Base-by-base conservation (phyloP, 2,888 invertebrate species). In the Caenorhabditis macrosperma region DNA sequence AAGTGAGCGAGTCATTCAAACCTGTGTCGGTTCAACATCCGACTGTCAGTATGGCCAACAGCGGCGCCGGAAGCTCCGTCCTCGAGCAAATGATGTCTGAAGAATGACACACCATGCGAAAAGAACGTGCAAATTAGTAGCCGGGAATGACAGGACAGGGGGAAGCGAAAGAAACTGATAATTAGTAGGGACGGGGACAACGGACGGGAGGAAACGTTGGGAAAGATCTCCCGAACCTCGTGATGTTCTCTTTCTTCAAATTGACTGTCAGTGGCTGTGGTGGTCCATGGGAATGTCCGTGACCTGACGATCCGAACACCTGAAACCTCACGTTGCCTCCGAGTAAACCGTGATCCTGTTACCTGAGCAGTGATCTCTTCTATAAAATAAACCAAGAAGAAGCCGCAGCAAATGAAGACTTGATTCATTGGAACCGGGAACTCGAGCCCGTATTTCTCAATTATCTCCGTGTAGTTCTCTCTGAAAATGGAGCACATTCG, bases 321-420 rank as follows among this genome's bases (percentile, higher is more conserved):
- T 83, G 33, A 33, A 66, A 69, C 10, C 2, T n/a, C n/a, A n/a
- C n/a, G n/a, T n/a, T n/a, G n/a, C n/a, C n/a, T n/a, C n/a, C n/a
- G n/a, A n/a, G n/a, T n/a, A n/a, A n/a, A n/a, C n/a, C n/a, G n/a
- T n/a, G 48, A 12, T 17, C 52, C 35, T 9, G 3, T 48, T 5
- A 82, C 84, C 64, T 82, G 75, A 2, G 87, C 72, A n/a, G 84
- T 85, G 5, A 87, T 44, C 44, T 88, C 89, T 52, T 89, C 89
- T 35, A 89, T 76, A 30, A 88, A 86, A 61, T 90, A 89, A 9
- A 89, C 88, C 17, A 89, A 59, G 71, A 90, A 89, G 75, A 89
- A 89, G 9, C 89, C 89, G 30, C 76, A 76, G 60, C 89, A 89
- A 15, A 86, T 82, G 76, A 90, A 85, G 41, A 90, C 75, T 61